phyloP scores from a whole-genome alignment of 2,888 invertebrate genomes.

The Tromatobia lineatoria region DNA sequence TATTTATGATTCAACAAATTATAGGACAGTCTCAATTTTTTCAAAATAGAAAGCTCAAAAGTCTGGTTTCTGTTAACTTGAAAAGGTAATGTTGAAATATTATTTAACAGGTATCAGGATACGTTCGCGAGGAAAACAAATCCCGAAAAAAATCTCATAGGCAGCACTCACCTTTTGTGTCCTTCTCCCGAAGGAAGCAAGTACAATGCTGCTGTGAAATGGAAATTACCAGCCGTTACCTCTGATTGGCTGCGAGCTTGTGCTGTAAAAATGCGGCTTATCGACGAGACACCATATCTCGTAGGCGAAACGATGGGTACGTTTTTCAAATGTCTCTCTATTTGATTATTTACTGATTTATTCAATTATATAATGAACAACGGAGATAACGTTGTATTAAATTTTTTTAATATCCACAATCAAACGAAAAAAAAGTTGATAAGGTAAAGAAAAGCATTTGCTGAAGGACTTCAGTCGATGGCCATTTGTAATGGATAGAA shows the following conservation, averaged over 20 bases:
- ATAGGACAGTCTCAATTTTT: no score
- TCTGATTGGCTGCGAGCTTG: constrained; percentile 93
- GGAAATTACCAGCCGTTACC: constrained; percentile 93
- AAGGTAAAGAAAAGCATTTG: no score
- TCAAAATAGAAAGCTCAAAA: no score
- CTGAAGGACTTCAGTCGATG: no score
- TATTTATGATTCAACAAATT: no score
- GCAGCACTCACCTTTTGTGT: constrained; percentile 94
- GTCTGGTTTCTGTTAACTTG: not conserved
- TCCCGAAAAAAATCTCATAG: constrained; percentile 86
- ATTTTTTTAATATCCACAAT: no score
- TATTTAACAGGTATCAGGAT: constrained; percentile 87
- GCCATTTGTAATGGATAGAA: no score
- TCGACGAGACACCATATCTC: constrained; percentile 87
- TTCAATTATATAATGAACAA: no score
- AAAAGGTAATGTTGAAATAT: not conserved
- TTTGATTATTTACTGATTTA: no score
- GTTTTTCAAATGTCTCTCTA: not conserved
- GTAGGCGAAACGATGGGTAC: constrained; percentile 87
- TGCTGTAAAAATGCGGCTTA: constrained; percentile 86
- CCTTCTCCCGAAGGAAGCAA: constrained; percentile 92
- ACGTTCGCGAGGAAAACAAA: constrained; percentile 88
- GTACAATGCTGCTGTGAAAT: constrained; percentile 93
- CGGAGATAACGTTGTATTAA: no score
- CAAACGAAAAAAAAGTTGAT: no score